A percentile compares a stretch with the other conserved stretches of the same genome.
These are phyloP conservation scores for Argyra leucocephala DNA, from an alignment of 2,888 invertebrate genomes.

Conservation along the genomic window DNA sequence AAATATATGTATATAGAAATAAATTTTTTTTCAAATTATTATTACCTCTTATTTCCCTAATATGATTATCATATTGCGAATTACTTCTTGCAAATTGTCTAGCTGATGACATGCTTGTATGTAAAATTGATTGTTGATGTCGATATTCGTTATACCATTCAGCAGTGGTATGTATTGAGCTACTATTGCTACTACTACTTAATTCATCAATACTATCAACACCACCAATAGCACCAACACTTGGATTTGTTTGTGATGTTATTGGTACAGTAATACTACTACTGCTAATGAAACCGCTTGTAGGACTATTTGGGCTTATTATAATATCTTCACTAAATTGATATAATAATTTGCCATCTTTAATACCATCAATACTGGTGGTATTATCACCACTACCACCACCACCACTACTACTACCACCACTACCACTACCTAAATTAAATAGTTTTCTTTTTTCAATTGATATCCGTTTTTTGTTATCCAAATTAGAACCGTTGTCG, in stretches of 20 bases:
- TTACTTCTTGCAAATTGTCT: conserved; percentile 45
- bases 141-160: conserved; percentile 53
- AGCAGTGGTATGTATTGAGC: conserved; percentile 23
- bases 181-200: conserved; percentile 1
- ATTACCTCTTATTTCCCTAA: conserved; percentile 75
- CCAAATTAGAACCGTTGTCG: conserved; percentile 11
- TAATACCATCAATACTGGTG: neutral
- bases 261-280: neutral
- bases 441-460: conserved; percentile 19
- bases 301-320: neutral
- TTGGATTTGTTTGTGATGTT: conserved; percentile 14
- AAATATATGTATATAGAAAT: too few relatives aligned
- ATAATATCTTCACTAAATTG: neutral
- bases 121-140: conserved; percentile 33
- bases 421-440: conserved; percentile 22
- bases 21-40: neutral
- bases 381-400: conserved; percentile 17
- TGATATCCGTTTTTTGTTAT: conserved; percentile 15
- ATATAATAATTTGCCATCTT: neutral
- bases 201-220: conserved; percentile 7
- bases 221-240: conserved; percentile 16
- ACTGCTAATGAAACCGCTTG: neutral
- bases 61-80: conserved; percentile 78
- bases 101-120: conserved; percentile 16
- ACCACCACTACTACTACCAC: conserved; percentile 22